Evolutionary conservation across 1,140 invertebrate genomes (phyloP).

Genomic region (Phthorimaea operculella): DNA sequence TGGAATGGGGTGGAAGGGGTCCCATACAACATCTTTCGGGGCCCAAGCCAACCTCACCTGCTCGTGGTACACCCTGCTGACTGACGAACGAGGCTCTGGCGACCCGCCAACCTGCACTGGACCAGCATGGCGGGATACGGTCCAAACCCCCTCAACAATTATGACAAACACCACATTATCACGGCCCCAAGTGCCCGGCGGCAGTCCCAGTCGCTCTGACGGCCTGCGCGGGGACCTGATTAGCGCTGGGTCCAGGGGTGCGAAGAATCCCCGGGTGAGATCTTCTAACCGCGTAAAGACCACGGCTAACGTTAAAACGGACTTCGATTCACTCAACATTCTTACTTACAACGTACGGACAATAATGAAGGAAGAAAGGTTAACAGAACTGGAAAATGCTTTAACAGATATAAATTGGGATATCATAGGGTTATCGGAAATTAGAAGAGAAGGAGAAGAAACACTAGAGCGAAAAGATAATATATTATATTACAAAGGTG

Average conservation of each 20-base stretch:
- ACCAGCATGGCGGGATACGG: slow-evolving; percentile 7
- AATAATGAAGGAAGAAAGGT: no score
- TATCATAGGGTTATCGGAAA: background rate
- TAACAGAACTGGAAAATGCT: no score
- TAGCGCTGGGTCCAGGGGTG: no score
- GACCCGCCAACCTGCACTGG: slow-evolving; percentile 6
- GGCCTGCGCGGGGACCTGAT: no score
- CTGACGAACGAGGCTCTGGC: slow-evolving; percentile 8
- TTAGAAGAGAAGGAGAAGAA: background rate
- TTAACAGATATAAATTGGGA: background rate
- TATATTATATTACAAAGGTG: background rate
- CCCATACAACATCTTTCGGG: slow-evolving; percentile 5
- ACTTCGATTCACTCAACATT: no score
- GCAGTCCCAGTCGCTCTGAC: no score
- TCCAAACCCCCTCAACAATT: slow-evolving; percentile 4
- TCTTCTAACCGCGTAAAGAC: no score
- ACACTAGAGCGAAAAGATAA: background rate
- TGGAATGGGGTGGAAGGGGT: slow-evolving; percentile 1
- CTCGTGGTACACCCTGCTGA: slow-evolving; percentile 9
- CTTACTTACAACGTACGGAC: no score
- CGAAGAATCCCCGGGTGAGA: no score
- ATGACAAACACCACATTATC: no score
- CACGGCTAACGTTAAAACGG: no score
- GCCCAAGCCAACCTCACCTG: slow-evolving; percentile 9
- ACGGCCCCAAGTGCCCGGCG: no score